phyloP scores from a whole-genome alignment of 1,140 invertebrate genomes.

The Phenacoccus solenopsis region DNA sequence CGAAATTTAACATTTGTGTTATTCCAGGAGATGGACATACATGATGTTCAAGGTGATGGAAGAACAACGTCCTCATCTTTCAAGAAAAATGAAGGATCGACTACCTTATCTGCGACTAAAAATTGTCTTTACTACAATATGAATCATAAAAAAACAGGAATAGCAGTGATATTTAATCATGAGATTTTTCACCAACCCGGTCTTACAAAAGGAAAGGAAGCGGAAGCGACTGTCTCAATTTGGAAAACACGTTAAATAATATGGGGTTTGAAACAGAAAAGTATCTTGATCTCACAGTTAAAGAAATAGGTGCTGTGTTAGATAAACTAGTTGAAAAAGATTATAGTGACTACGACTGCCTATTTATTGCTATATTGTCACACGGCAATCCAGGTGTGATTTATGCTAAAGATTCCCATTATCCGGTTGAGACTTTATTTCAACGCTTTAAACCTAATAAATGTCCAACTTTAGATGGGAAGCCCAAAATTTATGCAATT shows the following conservation, averaged over 20 bases:
- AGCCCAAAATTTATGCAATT: slow-evolving; percentile 85
- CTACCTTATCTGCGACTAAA: slow-evolving; percentile 39
- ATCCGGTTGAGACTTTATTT: slow-evolving; percentile 63
- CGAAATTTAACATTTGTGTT: too few relatives aligned
- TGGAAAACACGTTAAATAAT: slow-evolving; percentile 45
- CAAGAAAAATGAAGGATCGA: background rate
- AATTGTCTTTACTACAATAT: slow-evolving; percentile 72
- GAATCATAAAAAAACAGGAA: slow-evolving; percentile 67
- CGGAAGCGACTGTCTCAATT: slow-evolving; percentile 55
- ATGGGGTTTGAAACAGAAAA: slow-evolving; percentile 58
- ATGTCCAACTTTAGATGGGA: slow-evolving; percentile 77
- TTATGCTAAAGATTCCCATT: slow-evolving; percentile 74
- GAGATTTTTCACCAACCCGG: slow-evolving; percentile 47
- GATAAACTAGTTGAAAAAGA: slow-evolving; percentile 43
- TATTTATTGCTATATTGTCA: slow-evolving; percentile 66
- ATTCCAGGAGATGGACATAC: background rate
- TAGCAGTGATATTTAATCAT: slow-evolving; percentile 84
- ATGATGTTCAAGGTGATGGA: background rate
- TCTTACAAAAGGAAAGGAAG: slow-evolving; percentile 54
- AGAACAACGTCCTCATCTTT: background rate
- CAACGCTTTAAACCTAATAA: slow-evolving; percentile 71
- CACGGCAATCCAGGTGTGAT: slow-evolving; percentile 81
- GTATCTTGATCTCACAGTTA: slow-evolving; percentile 21
- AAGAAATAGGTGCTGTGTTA: slow-evolving; percentile 24
- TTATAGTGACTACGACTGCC: slow-evolving; percentile 63